These are phyloP conservation scores for Brotula barbata DNA, from an alignment of 2,797 vertebrate species.

Conservation along the genomic window DNA sequence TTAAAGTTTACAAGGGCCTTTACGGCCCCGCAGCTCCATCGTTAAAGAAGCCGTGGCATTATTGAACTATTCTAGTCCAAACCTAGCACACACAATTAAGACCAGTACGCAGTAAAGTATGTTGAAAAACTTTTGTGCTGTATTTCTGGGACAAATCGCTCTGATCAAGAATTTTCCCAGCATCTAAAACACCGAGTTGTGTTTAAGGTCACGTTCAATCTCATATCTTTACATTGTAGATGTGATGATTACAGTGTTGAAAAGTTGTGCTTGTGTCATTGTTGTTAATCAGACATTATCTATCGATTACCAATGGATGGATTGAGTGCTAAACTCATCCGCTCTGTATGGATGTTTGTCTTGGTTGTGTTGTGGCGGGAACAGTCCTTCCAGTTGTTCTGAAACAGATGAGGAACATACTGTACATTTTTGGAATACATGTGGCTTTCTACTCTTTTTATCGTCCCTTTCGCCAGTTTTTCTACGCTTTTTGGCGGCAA, in stretches of 20 bases:
- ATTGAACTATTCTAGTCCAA: too few relatives aligned
- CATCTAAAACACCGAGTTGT: neutral
- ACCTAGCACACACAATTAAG: too few relatives aligned
- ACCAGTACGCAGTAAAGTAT: too few relatives aligned
- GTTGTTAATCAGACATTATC: neutral
- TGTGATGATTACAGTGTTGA: neutral
- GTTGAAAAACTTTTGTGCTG: too few relatives aligned
- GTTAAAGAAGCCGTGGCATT: too few relatives aligned
- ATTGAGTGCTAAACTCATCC: neutral
- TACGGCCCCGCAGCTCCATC: too few relatives aligned
- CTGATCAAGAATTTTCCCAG: neutral
- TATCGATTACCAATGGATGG: neutral
- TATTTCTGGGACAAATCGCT: neutral
- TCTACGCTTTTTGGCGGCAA: slow-evolving; percentile 10
- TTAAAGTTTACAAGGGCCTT: too few relatives aligned
- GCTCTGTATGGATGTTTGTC: neutral
- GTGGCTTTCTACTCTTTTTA: slow-evolving; percentile 30
- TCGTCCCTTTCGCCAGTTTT: slow-evolving; percentile 5
- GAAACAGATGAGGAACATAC: slow-evolving; percentile 7
- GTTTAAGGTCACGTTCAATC: neutral
- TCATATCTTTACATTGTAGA: too few relatives aligned
- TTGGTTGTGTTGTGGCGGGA: neutral
- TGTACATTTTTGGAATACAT: slow-evolving; percentile 25
- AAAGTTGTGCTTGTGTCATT: neutral
- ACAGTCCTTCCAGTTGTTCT: neutral